Percentiles rank a stretch among this genome's conserved stretches.
Evolutionary conservation across 2,113 vertebrate genomes (phyloP).

Genomic region (Bombycilla garrulus): DNA sequence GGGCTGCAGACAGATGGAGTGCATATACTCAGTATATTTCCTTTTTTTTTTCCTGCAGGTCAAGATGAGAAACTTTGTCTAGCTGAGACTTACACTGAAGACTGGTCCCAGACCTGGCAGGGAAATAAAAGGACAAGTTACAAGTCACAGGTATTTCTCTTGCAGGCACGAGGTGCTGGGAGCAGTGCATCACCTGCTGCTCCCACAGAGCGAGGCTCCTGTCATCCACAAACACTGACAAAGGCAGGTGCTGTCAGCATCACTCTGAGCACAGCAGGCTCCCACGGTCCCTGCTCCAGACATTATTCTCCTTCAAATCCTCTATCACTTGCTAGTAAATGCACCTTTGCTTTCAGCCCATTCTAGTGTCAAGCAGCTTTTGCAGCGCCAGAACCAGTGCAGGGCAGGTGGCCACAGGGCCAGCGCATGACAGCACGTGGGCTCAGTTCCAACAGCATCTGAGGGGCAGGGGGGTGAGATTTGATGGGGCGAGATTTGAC

Average conservation of each 20-base stretch:
- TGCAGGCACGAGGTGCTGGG: background rate
- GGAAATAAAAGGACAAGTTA: background rate
- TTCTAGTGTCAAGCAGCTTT: background rate
- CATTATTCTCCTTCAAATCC: background rate
- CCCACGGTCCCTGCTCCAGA: background rate
- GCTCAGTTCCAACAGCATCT: background rate
- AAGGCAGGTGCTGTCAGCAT: background rate
- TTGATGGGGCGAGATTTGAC: background rate
- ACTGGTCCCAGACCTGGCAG: slow-evolving; percentile 87
- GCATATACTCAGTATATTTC: slow-evolving; percentile 59
- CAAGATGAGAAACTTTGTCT: slow-evolving; percentile 57
- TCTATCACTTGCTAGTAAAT: background rate
- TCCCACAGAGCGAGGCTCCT: background rate
- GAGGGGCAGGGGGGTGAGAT: background rate
- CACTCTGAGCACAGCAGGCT: background rate
- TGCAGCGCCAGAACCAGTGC: background rate
- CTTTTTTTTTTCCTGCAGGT: slow-evolving; percentile 73
- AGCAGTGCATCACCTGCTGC: background rate
- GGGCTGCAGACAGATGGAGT: slow-evolving; percentile 33
- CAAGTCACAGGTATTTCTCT: background rate
- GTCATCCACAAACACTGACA: background rate
- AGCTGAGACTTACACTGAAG: slow-evolving; percentile 88
- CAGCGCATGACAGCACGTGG: rapidly evolving
- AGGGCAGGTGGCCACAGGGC: background rate
- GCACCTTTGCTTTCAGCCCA: background rate